These are phyloP conservation scores for Triplophysa tibetana DNA, from an alignment of 2,113 vertebrate species.

Conservation along the genomic window DNA sequence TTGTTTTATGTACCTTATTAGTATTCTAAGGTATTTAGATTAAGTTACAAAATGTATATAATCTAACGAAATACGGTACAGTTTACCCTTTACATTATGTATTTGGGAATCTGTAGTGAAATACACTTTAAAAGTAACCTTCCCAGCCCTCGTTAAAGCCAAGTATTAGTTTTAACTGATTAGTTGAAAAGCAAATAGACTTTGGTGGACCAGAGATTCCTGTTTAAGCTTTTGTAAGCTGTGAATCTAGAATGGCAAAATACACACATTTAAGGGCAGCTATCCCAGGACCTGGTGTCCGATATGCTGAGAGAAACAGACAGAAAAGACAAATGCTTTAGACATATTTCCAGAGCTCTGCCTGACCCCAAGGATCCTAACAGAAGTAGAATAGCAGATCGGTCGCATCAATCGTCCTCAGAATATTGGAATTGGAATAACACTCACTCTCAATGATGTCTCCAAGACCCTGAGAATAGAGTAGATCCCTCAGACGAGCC, in stretches of 20 bases:
- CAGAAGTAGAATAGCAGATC: neutral
- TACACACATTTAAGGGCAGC: slow-evolving; percentile 79
- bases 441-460: slow-evolving; percentile 97
- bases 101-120: too few relatives aligned
- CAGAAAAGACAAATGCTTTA: slow-evolving; percentile 60
- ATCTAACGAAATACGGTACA: too few relatives aligned
- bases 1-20: too few relatives aligned
- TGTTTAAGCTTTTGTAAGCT: slow-evolving; percentile 56
- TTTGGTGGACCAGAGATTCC: slow-evolving; percentile 63
- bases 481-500: slow-evolving; percentile 90
- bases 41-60: too few relatives aligned
- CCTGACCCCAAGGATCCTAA: neutral
- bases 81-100: too few relatives aligned
- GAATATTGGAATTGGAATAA: neutral
- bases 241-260: slow-evolving; percentile 65
- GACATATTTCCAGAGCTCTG: slow-evolving; percentile 43
- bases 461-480: slow-evolving; percentile 91
- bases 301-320: slow-evolving; percentile 72
- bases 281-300: slow-evolving; percentile 64
- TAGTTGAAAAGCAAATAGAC: slow-evolving; percentile 13
- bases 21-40: too few relatives aligned
- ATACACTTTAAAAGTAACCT: too few relatives aligned
- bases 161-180: neutral
- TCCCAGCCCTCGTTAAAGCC: too few relatives aligned
- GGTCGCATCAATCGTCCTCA: neutral